phyloP scores from a whole-genome alignment of 1,140 invertebrate genomes.

The Cotesia chilonis region DNA sequence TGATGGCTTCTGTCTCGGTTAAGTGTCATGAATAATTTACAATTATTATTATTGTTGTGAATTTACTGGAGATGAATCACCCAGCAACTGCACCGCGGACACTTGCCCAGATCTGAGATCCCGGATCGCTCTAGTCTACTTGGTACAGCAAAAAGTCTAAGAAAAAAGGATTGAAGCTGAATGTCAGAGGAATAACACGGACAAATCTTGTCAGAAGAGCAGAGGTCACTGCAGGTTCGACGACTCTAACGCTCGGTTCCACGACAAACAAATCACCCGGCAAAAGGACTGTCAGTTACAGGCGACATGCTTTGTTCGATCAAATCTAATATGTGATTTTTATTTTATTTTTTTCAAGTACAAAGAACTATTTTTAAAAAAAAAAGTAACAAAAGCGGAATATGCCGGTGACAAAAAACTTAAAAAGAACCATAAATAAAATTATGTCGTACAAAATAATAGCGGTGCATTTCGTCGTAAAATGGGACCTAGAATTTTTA shows the following conservation, averaged over 20 bases:
- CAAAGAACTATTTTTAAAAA: neutral
- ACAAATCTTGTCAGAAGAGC: neutral
- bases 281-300: neutral
- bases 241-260: conserved; percentile 31
- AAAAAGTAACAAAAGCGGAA: too few species aligned
- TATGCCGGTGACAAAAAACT: too few species aligned
- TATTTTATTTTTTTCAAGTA: neutral
- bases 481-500: neutral
- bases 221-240: conserved; percentile 39
- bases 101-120: too few species aligned
- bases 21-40: too few species aligned
- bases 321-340: neutral
- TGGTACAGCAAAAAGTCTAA: neutral
- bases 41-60: too few species aligned
- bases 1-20: too few species aligned
- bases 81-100: too few species aligned
- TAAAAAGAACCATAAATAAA: too few species aligned
- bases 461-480: neutral
- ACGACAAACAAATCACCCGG: neutral
- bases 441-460: neutral
- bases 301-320: neutral
- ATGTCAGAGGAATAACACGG: conserved; percentile 9
- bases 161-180: neutral
- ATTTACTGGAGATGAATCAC: too few species aligned
- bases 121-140: neutral